Percentiles rank a stretch among this genome's conserved stretches.
Evolutionary conservation across 2,797 vertebrate species (phyloP).

Genomic region (Melanotaenia maccullochi): DNA sequence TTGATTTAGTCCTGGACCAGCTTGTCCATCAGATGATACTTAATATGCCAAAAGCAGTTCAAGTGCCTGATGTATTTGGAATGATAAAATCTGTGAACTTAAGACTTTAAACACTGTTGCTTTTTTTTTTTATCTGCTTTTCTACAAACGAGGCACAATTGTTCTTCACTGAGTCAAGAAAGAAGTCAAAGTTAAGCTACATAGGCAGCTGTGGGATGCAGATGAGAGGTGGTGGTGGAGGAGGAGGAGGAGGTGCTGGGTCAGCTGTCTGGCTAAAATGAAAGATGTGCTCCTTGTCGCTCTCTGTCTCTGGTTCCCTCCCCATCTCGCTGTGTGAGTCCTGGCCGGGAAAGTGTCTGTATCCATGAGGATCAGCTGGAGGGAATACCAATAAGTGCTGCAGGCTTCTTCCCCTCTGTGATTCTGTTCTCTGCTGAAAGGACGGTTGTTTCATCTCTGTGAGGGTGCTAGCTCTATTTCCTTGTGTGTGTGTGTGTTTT

Average conservation of each 20-base stretch:
- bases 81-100: slow-evolving; percentile 56
- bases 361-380: slow-evolving; percentile 77
- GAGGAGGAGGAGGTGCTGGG: slow-evolving; percentile 36
- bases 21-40: slow-evolving; percentile 61
- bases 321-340: slow-evolving; percentile 57
- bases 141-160: slow-evolving; percentile 21
- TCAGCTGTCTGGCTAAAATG: slow-evolving; percentile 51
- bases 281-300: slow-evolving; percentile 58
- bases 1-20: slow-evolving; percentile 68
- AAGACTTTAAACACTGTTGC: slow-evolving; percentile 35
- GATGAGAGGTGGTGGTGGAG: slow-evolving; percentile 38
- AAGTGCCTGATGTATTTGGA: slow-evolving; percentile 35
- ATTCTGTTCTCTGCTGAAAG: slow-evolving; percentile 72
- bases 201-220: slow-evolving; percentile 62
- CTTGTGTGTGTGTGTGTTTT: background rate
- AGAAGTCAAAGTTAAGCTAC: slow-evolving; percentile 47
- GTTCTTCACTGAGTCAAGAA: slow-evolving; percentile 30
- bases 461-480: slow-evolving; percentile 56
- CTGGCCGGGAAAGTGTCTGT: slow-evolving; percentile 64
- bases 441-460: slow-evolving; percentile 69
- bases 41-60: slow-evolving; percentile 52
- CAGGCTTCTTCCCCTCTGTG: slow-evolving; percentile 72
- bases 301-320: slow-evolving; percentile 44
- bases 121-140: slow-evolving; percentile 3
- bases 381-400: slow-evolving; percentile 80